Evolutionary conservation across 53 echinoderm and acorn worm genomes (phyloP).

Genomic region (Zoroaster sp.): DNA sequence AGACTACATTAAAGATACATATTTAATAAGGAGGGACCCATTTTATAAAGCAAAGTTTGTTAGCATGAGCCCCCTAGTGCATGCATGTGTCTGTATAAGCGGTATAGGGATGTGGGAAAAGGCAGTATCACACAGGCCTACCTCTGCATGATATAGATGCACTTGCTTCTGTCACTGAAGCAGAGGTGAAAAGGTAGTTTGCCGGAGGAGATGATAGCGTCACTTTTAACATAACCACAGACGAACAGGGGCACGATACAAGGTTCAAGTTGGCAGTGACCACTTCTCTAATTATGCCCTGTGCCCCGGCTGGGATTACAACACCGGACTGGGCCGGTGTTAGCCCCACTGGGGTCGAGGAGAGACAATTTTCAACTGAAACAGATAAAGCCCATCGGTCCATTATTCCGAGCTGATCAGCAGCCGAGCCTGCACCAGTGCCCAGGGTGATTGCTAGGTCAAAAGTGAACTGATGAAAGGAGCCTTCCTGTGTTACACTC

Average conservation of each 20-base stretch:
- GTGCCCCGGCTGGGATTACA: neutral
- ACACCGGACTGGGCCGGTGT: conserved; percentile 36
- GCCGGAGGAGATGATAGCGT: neutral
- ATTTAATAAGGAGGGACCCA: neutral
- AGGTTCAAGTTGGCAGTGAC: neutral
- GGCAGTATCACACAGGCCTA: neutral
- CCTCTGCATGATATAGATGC: neutral
- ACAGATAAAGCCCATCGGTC: neutral
- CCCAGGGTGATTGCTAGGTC: neutral
- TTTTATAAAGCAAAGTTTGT: neutral
- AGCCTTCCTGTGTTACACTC: neutral
- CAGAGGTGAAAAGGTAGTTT: neutral
- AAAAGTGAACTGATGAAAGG: neutral
- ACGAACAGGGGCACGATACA: neutral
- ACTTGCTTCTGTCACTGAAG: neutral
- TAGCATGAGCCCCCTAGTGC: too few relatives aligned
- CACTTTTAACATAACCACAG: neutral
- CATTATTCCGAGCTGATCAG: neutral
- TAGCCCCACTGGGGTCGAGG: neutral
- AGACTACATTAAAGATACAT: too few relatives aligned
- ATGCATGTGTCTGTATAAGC: too few relatives aligned
- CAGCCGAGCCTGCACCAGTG: neutral
- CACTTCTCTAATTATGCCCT: neutral
- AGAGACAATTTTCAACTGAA: neutral
- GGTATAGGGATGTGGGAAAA: neutral